Base-by-base conservation (phyloP, 2,113 vertebrate species). In the Rana temporaria region DNA sequence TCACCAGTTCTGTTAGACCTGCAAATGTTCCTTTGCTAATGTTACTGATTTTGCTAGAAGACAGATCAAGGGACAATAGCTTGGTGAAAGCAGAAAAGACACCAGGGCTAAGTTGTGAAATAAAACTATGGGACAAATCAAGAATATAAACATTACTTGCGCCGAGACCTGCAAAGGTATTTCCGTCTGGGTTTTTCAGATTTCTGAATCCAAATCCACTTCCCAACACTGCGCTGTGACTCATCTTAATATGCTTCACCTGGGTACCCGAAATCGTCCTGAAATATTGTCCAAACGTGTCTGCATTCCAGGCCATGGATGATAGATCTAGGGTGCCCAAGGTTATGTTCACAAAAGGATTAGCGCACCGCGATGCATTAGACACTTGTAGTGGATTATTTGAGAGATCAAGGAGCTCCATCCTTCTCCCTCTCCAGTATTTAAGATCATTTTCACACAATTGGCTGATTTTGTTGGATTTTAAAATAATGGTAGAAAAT, bases 241-340 rank as follows among this genome's bases (percentile, higher is more conserved):
- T 83, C 81, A 87, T 42, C 60, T 53, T 85, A 17, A 87, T 20
- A 26, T 82, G 12, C 4, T 62, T 8, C 26, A 88, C 71, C 19
- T 3, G 6, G 1, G 79, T 85, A 12, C 86, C 84, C 2, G 17
- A 66, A 9, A 86, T 20, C 1, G 19, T 59, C 5, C 16, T 30
- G 56, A 88, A 75, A 75, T 86, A 87, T 34, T 4, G 22, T 42
- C 85, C 75, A 3, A 34, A 48, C 7, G 26, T 14, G 0, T 20
- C 7, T 20, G 53, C 56, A n/a, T 53, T 20, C 82, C 84, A 87
- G 0, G n/a, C 30, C 55, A 82, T 87, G 42, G 48, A 77, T 8
- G 87, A 87, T 67, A 88, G n/a, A 72, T 87, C 87, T 56, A 88
- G 71, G 3, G 60, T 84, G 4, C 55, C 70, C 24, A 88, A 24